phyloP scores from a whole-genome alignment of 2,888 invertebrate genomes.

The Crioceris asparagi region DNA sequence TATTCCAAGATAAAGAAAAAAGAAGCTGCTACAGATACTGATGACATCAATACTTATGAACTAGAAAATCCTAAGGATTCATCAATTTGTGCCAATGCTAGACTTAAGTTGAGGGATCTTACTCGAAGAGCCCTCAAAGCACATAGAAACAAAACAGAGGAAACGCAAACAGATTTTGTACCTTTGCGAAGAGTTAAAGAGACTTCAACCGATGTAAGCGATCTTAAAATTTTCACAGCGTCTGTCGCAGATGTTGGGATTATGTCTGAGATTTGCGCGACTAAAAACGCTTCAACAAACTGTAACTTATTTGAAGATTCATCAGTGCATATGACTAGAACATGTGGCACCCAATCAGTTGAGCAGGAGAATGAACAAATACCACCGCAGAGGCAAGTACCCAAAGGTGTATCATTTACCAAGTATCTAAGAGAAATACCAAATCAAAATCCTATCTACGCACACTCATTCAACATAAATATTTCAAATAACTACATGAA shows the following conservation, averaged over 20 bases:
- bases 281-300: constrained; percentile 39
- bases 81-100: constrained; percentile 48
- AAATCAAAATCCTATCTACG: constrained; percentile 33
- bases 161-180: constrained; percentile 47
- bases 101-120: constrained; percentile 46
- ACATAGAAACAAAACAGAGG: constrained; percentile 41
- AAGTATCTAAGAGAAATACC: constrained; percentile 31
- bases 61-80: constrained; percentile 35
- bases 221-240: constrained; percentile 39
- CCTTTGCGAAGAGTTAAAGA: constrained; percentile 46
- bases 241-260: constrained; percentile 34
- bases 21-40: constrained; percentile 34
- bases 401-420: constrained; percentile 29
- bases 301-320: constrained; percentile 33
- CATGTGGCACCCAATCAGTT: constrained; percentile 34
- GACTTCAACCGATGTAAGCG: constrained; percentile 44
- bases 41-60: constrained; percentile 18
- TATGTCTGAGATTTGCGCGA: constrained; percentile 38
- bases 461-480: constrained; percentile 48
- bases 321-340: constrained; percentile 33
- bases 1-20: constrained; percentile 52
- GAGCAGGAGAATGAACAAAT: constrained; percentile 21
- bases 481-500: constrained; percentile 45
- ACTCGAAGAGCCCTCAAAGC: constrained; percentile 48
- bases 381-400: constrained; percentile 1